These are phyloP conservation scores for Tetragonula carbonaria DNA, from an alignment of 2,888 invertebrate species.

Conservation along the genomic window DNA sequence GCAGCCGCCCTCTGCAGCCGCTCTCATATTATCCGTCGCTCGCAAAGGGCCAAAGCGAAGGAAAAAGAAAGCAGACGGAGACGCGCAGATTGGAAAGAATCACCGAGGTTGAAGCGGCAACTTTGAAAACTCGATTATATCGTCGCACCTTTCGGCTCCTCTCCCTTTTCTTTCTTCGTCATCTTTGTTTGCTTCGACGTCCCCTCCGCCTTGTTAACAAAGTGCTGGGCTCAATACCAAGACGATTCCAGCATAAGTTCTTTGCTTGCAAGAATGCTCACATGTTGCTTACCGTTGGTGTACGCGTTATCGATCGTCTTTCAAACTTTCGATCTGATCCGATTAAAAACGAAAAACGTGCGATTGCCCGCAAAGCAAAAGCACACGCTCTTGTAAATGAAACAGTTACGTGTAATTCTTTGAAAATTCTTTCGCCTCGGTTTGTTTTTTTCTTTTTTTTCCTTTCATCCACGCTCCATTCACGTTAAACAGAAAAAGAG, in stretches of 20 bases:
- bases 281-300: neutral
- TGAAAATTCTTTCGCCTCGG: neutral
- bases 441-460: neutral
- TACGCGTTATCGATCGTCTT: no score
- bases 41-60: conserved; percentile 52
- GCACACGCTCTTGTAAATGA: neutral
- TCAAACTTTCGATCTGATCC: no score
- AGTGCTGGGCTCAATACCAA: neutral
- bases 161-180: conserved; percentile 18
- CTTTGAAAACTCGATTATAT: conserved; percentile 80
- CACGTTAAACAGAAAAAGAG: neutral
- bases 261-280: no score
- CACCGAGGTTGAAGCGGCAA: conserved; percentile 62
- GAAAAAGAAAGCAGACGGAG: neutral
- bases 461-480: neutral
- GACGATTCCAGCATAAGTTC: neutral
- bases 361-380: neutral
- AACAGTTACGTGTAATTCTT: neutral
- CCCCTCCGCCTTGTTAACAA: neutral
- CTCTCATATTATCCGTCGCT: conserved; percentile 81
- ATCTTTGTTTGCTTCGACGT: neutral
- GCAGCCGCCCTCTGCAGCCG: conserved; percentile 74
- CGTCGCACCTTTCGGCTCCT: conserved; percentile 66
- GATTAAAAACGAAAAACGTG: no score
- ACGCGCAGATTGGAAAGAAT: conserved; percentile 80